A percentile compares a stretch with the other conserved stretches of the same genome.
phyloP scores from a whole-genome alignment of 2,797 vertebrate species.

The Lutra lutra region DNA sequence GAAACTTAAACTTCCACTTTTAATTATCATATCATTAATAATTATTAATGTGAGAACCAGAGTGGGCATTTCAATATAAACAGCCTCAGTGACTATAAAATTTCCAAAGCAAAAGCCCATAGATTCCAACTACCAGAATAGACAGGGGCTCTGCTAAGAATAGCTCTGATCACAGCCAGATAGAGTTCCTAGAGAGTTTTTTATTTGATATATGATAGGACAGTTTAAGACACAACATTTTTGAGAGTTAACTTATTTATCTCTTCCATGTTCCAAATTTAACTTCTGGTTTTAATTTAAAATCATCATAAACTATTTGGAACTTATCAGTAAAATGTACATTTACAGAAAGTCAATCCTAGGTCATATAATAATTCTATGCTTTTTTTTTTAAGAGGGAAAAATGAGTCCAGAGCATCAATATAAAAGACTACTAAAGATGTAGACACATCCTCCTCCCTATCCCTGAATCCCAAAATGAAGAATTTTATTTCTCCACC shows the following conservation, averaged over 20 bases:
- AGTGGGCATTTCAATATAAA: neutral
- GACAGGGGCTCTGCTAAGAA: constrained; percentile 43
- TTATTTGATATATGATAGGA: constrained; percentile 67
- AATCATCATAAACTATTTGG: constrained; percentile 66
- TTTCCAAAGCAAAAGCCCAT: constrained; percentile 26
- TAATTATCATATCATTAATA: constrained; percentile 48
- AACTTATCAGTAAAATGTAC: constrained; percentile 76
- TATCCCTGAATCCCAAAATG: neutral
- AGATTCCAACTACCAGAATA: neutral
- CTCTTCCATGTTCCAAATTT: constrained; percentile 69
- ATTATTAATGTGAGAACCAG: neutral
- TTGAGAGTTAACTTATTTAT: constrained; percentile 66
- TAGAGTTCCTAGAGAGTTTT: neutral
- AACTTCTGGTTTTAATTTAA: constrained; percentile 79
- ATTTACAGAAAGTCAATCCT: constrained; percentile 73
- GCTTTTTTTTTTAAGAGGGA: constrained; percentile 51
- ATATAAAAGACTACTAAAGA: constrained; percentile 56
- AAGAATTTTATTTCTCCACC: neutral
- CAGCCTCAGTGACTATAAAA: constrained; percentile 11
- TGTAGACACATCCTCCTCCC: neutral
- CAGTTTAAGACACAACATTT: constrained; percentile 65
- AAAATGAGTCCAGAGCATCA: neutral
- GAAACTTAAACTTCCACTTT: constrained; percentile 11
- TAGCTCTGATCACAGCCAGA: constrained; percentile 60
- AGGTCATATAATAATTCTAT: constrained; percentile 58